Conservation (phyloP, 2,797 vertebrate species). For the Anabacerthia variegaticeps region DNA sequence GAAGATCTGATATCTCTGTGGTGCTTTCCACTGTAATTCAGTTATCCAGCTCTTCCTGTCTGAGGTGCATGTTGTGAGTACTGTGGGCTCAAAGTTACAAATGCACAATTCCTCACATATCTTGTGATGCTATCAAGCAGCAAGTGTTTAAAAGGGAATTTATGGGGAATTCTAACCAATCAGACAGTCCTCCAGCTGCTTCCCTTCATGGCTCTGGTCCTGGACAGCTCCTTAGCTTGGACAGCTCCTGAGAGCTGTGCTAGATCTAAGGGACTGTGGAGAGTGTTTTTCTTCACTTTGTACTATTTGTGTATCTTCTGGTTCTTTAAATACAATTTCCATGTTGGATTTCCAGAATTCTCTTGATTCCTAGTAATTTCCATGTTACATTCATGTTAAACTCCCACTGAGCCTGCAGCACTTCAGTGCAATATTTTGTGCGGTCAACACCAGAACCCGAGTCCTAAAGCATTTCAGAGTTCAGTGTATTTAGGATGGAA, state of each 20-base stretch:
- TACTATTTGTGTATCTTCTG: not conserved
- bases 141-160: not conserved
- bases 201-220: not conserved
- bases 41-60: not conserved
- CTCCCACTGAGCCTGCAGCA: not conserved
- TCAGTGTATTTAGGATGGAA: not conserved
- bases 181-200: not conserved
- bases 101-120: not conserved
- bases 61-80: not conserved
- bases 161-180: not conserved
- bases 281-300: not conserved
- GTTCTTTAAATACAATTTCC: not conserved
- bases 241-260: not conserved
- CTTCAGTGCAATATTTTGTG: not conserved
- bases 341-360: not conserved
- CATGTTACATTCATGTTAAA: not conserved
- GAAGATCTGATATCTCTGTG: not conserved
- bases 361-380: not conserved
- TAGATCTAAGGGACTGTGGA: not conserved
- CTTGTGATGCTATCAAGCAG: not conserved
- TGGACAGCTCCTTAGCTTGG: not conserved
- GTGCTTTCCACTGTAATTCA: not conserved
- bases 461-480: not conserved
- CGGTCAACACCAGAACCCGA: not conserved
- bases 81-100: not conserved